A percentile compares a stretch with the other conserved stretches of the same genome.
Conservation (phyloP, 2,113 vertebrate genomes). For the Pseudorectes ferrugineus region DNA sequence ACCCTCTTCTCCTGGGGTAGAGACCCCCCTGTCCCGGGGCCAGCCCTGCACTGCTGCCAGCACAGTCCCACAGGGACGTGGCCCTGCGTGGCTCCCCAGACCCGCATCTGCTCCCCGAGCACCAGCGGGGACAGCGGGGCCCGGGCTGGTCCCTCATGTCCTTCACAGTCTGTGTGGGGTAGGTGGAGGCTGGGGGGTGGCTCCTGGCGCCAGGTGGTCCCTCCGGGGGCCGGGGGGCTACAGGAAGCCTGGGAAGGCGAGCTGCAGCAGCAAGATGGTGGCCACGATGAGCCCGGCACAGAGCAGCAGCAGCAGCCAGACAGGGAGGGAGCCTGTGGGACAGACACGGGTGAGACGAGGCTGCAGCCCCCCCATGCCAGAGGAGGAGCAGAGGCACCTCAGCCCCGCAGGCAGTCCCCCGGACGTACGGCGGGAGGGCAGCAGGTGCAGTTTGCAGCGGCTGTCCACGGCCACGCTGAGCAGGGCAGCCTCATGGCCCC, state of each 20-base stretch:
- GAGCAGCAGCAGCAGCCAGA: slow-evolving; percentile 87
- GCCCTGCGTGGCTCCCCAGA: rapidly evolving
- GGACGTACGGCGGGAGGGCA: slow-evolving; percentile 83
- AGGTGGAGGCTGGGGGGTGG: not conserved
- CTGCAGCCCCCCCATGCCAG: rapidly evolving
- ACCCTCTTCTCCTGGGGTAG: not conserved
- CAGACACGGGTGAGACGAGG: not conserved
- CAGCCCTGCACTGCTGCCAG: not conserved
- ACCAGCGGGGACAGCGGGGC: not conserved
- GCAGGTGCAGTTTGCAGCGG: slow-evolving; percentile 86
- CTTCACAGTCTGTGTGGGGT: not conserved
- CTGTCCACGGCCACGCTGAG: slow-evolving; percentile 94
- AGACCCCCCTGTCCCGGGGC: rapidly evolving
- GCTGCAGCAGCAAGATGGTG: slow-evolving; percentile 82
- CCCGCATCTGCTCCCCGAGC: not conserved
- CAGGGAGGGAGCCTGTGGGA: slow-evolving; percentile 78
- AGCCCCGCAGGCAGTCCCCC: rapidly evolving
- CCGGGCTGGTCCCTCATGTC: not conserved
- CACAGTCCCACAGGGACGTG: rapidly evolving
- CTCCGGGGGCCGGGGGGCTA: not conserved
- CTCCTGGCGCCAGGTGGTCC: not conserved
- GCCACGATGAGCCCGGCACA: slow-evolving; percentile 80
- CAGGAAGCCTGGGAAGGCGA: slow-evolving; percentile 83
- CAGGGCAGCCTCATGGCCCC: slow-evolving; percentile 83
- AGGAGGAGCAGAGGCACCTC: not conserved